These are phyloP conservation scores for Sinocyclocheilus anshuiensis DNA, from an alignment of 2,113 vertebrate genomes.

Conservation along the genomic window DNA sequence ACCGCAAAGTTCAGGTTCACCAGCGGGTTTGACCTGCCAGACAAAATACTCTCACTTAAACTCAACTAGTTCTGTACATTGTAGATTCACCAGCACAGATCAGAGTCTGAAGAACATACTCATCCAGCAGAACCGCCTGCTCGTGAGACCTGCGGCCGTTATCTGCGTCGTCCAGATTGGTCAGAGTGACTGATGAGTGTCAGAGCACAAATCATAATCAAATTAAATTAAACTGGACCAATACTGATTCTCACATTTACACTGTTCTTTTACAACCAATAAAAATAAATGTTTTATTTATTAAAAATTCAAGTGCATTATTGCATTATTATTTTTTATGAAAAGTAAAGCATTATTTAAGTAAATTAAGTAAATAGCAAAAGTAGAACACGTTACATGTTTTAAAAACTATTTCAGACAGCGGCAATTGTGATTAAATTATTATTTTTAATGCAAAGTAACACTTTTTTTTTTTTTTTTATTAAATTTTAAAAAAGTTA, in stretches of 20 bases:
- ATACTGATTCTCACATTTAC: background rate
- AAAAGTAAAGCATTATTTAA: background rate
- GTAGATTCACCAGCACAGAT: background rate
- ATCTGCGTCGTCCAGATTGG: constrained; percentile 89
- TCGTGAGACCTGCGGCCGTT: constrained; percentile 88
- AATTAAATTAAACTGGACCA: background rate
- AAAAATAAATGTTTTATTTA: background rate
- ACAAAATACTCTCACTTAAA: background rate
- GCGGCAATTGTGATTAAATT: too few species aligned
- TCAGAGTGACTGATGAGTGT: constrained; percentile 84
- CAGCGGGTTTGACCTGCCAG: constrained; percentile 85
- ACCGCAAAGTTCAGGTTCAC: constrained; percentile 94
- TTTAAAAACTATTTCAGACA: too few species aligned
- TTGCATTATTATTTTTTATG: background rate
- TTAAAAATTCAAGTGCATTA: background rate
- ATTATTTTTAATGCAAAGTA: too few species aligned
- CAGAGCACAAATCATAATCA: background rate
- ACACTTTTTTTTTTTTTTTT: too few species aligned
- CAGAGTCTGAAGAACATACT: constrained; percentile 72
- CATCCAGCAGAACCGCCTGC: constrained; percentile 85
- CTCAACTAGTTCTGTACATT: background rate
- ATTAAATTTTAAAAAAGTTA: too few species aligned
- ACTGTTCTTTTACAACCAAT: background rate
- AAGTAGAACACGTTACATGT: background rate
- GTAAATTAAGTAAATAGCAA: background rate